Conservation (phyloP, 2,888 invertebrate species). For the Charanyca ferruginea region DNA sequence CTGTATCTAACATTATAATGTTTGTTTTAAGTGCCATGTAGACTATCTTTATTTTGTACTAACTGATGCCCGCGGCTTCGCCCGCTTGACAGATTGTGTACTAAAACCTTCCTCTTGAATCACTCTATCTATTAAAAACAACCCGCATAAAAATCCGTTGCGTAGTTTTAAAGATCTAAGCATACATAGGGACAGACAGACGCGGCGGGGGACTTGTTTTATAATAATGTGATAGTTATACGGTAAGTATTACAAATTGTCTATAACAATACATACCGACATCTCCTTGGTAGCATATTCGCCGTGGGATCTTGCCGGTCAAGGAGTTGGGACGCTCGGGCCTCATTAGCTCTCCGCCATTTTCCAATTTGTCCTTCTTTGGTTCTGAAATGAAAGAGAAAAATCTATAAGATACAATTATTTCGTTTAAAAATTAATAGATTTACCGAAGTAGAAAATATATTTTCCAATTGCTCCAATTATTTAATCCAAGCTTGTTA, state of each 20-base stretch:
- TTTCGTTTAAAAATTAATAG: not conserved
- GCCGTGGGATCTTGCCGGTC: constrained; percentile 94
- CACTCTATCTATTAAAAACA: too few species aligned
- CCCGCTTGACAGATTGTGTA: too few species aligned
- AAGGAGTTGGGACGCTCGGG: constrained; percentile 96
- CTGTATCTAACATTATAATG: constrained; percentile 28
- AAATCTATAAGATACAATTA: not conserved
- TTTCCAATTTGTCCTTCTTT: constrained; percentile 98
- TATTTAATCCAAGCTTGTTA: constrained; percentile 1
- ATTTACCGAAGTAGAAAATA: not conserved
- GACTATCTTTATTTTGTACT: constrained; percentile 9
- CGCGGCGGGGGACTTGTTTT: too few species aligned
- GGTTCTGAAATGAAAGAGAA: constrained; percentile 93
- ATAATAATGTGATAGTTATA: too few species aligned
- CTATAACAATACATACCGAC: constrained; percentile 83
- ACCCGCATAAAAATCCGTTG: too few species aligned
- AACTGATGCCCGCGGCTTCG: too few species aligned
- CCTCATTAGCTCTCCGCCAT: constrained; percentile 91
- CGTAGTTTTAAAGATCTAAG: too few species aligned
- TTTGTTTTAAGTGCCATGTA: constrained; percentile 2
- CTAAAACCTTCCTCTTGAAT: too few species aligned
- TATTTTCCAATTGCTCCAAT: not conserved
- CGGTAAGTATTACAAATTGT: not conserved
- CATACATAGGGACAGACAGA: too few species aligned
- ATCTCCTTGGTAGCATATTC: constrained; percentile 95